Evolutionary conservation across 2,113 vertebrate genomes (phyloP), one percentile per base, ranked within the genome.

Genomic region (Semicossyphus pulcher): DNA sequence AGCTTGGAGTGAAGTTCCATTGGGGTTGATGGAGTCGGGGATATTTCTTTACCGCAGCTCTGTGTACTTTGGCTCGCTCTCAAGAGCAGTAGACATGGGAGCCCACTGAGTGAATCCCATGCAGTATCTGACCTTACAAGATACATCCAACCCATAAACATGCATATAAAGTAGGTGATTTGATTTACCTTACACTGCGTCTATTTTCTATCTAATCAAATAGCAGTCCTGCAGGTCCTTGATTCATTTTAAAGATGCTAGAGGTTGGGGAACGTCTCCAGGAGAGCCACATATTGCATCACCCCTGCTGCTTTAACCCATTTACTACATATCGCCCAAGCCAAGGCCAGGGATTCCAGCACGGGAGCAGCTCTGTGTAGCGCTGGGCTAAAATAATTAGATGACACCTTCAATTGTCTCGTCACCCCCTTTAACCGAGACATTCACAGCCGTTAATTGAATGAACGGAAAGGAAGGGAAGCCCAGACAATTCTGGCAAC

Each of bases 321-420:
- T 92, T 94, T 94, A 91, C 86, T 81, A 82, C 79, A 76, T 85
- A 86, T 87, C 85, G 61, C 70, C 41, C 72, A 56, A 85, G 83
- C 78, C 74, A 83, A 83, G 78, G 78, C 76, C 39, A 56, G 74
- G 72, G 87, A 86, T 85, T 77, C 88, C 64, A 76, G 84, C 74
- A 52, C 45, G 57, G 72, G 76, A 85, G 85, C 78, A 58, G 66
- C 58, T 81, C 76, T 58, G 72, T 56, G 14, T 69, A 75, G 80
- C 39, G 64, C 81, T 76, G 51, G 86, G 85, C 86, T 93, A 92
- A 93, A 93, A 93, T 91, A 94, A 94, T 94, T 93, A 93, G 81
- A 91, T 86, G 92, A 94, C 93, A 91, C 89, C 88, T 93, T 92
- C 91, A 88, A 93, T 93, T 88, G 91, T 90, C 88, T 92, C 44